Base-by-base conservation (phyloP, 2,797 vertebrate genomes). In the Malurus splendens region DNA sequence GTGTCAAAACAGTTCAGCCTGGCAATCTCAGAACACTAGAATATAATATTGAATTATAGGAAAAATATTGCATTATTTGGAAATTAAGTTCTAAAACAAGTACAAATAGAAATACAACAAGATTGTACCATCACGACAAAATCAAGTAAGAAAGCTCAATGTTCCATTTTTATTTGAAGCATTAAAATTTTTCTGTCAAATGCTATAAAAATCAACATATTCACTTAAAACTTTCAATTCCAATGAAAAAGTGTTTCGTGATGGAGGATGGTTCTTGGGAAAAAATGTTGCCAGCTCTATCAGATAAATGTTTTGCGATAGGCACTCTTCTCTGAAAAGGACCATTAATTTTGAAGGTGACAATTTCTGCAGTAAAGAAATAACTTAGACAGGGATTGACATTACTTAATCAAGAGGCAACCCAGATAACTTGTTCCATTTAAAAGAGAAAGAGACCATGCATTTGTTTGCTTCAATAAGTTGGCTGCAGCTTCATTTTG, bases 331-430 rank as follows among this genome's bases (percentile, higher is more conserved):
- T 89, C 68, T 82, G 87, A 74, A 86, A 93, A 89, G 67, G 75
- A 79, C 78, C 82, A 90, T 94, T 92, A 92, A 91, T 95, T 95
- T 94, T 91, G 88, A 81, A 76, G 54, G 56, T 90, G 90, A 90
- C 84, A 91, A 80, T 93, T 93, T 89, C 86, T 92, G 79, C 57
- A 83, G 65, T 85, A 83, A 89, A 90, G 78, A 68, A 90, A 93
- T 83, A 84, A 87, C 71, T 79, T 87, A 92, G 84, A 91, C 73
- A 66, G 75, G 70, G 78, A 90, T 67, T 87, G 84, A 90, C 61
- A 2, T 74, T 79, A 66, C 87, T 87, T 81, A 18, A 2, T 87
- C 92, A 90, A 84, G 73, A 73, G 68, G 33, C 38, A 92, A 32
- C 89, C 66, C 88, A 87, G 86, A 76, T 82, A 89, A 68, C 54